Evolutionary conservation across 2,888 invertebrate genomes (phyloP), one percentile per base, ranked within the genome.

Genomic region (Syrphus vitripennis): DNA sequence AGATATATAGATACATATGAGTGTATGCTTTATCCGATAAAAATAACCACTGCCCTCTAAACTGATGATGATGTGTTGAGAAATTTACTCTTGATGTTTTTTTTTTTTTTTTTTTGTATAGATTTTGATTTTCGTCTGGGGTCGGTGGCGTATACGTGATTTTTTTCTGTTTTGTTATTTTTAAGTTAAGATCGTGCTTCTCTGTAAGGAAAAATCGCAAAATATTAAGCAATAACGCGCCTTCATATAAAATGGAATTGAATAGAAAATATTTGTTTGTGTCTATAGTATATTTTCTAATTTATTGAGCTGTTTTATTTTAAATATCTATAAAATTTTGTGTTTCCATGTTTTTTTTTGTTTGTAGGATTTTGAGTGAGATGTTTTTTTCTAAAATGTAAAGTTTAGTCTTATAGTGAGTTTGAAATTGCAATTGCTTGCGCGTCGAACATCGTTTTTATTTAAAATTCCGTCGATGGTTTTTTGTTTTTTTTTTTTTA

Each of bases 91-190:
- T 69, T 50, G 31, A 42, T 69, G 19, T 45, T 16, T 45, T 55
- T 40, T 55, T 71, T 78, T 24, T 78, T 50, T 48, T 55, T 40
- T 55, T 71, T 78, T 24, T 78, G 37, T 48, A 16, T 67, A 24
- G 10, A 57, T 76, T 57, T 61, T 14, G 21, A 59, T 61, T 24
- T 45, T 48, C 42, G 45, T 67, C 76, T 42, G 67, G 34, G 74
- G 50, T 77, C 57, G 84, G 81, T 84, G 81, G 84, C 84, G 84
- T 77, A 84, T 84, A 84, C 84, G 84, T 84, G 84, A 12, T 84
- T 67, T 37, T 84, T 82, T 75, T 75, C 67, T 5, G 29, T 70
- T 71, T 80, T 34, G 71, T 63, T 72, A 31, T 70, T 76, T 76
- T 83, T 45, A 57, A 72, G 71, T 72, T 57, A 78, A 83, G 78